phyloP scores from a whole-genome alignment of 2,797 vertebrate species.

The Pelodytes ibericus region DNA sequence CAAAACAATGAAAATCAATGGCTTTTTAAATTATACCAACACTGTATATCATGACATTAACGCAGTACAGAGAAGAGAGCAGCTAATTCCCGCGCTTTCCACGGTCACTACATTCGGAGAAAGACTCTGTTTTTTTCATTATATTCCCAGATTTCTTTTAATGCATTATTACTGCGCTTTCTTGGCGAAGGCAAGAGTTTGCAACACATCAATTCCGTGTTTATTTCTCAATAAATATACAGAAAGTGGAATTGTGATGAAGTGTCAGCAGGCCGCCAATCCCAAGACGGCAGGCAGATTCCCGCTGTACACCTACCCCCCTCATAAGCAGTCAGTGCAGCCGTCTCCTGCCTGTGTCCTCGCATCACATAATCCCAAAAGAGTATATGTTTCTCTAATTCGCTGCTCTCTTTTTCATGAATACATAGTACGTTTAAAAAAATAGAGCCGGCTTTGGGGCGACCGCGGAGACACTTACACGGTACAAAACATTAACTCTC shows the following conservation, averaged over 20 bases:
- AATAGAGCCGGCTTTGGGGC: neutral
- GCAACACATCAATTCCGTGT: conserved; percentile 15
- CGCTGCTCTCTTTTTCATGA: conserved; percentile 11
- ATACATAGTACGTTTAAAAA: conserved; percentile 13
- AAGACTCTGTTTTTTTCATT: conserved; percentile 19
- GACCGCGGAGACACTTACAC: neutral
- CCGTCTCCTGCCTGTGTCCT: neutral
- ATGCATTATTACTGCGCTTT: conserved; percentile 14
- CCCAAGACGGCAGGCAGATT: neutral
- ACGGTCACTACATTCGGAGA: conserved; percentile 19
- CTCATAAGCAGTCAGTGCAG: conserved; percentile 2
- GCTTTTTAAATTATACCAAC: conserved; percentile 53
- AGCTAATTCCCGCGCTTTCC: conserved; percentile 14
- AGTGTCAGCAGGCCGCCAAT: conserved; percentile 3
- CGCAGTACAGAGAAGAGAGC: conserved; percentile 30
- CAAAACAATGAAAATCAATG: conserved; percentile 60
- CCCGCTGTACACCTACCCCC: neutral
- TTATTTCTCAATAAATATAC: conserved; percentile 31
- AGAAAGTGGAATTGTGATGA: conserved; percentile 3
- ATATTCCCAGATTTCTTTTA: conserved; percentile 11
- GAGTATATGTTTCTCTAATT: conserved; percentile 22
- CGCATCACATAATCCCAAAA: conserved; percentile 29
- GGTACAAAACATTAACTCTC: conserved; percentile 1
- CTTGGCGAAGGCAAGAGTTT: neutral
- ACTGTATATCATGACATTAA: conserved; percentile 53